Evolutionary conservation across 2,113 vertebrate genomes (phyloP).

Genomic region (Rhinoderma darwinii): DNA sequence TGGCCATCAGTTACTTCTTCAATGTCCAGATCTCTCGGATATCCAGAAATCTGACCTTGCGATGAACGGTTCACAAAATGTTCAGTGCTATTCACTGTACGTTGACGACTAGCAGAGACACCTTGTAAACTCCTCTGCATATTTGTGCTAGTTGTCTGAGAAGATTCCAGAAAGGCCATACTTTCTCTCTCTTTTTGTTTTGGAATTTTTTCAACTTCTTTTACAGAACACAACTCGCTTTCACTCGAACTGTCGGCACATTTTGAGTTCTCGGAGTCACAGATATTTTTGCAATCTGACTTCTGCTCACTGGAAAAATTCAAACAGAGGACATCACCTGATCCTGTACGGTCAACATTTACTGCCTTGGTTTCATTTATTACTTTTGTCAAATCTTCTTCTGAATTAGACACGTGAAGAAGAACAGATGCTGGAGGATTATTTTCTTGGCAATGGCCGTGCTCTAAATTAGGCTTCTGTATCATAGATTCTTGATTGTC

Average conservation of each 20-base stretch:
- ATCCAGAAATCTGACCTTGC: conserved; percentile 66
- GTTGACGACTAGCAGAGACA: background rate
- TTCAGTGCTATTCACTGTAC: background rate
- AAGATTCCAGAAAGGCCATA: background rate
- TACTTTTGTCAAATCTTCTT: conserved; percentile 7
- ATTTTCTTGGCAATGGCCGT: conserved; percentile 36
- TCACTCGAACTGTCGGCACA: conserved; percentile 55
- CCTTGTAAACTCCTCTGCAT: background rate
- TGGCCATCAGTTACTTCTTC: conserved; percentile 76
- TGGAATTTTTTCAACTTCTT: conserved; percentile 48
- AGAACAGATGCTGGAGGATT: conserved; percentile 28
- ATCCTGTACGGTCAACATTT: background rate
- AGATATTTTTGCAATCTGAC: conserved; percentile 50
- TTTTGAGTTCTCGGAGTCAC: conserved; percentile 54
- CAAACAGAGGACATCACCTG: background rate
- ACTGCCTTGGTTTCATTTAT: conserved; percentile 1
- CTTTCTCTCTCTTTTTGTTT: conserved; percentile 1
- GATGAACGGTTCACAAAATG: conserved; percentile 68
- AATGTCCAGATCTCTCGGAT: conserved; percentile 74
- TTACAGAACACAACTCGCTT: conserved; percentile 57
- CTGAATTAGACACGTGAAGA: conserved; percentile 27
- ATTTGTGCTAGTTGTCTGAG: background rate
- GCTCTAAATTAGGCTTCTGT: conserved; percentile 44
- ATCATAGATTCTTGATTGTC: conserved; percentile 36
- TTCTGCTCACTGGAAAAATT: conserved; percentile 46